Base-by-base conservation (phyloP, 2,888 invertebrate genomes). In the Leptinotarsa rubiginosa region DNA sequence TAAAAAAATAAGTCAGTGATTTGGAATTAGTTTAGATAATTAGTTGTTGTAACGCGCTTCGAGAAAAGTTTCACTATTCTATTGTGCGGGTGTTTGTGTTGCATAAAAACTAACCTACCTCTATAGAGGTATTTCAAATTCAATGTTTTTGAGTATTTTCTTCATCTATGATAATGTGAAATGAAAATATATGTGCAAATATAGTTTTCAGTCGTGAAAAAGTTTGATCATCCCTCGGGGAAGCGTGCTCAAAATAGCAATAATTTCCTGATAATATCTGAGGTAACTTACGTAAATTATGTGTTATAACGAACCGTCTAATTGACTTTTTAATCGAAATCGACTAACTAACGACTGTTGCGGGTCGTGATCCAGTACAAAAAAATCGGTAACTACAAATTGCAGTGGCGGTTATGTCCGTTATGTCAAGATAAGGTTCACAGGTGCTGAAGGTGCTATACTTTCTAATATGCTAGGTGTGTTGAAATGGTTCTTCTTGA, bases 251-350 rank as follows among this genome's bases (percentile, higher is more conserved):
- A 22, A 20, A 13, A 56, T 56, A 20, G 18, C 12, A 20, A 20
- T 56, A 20, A 31, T 62, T 62, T 41, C 25, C 41, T n/a, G 41
- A 41, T 62, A 41, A 62, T 62, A 62, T 62, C 62, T 41, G 2
- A 41, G 10, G 25, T n/a, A 31, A 62, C 31, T 62, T 62, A 62
- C 62, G 62, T 41, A 13, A 62, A 62, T 25, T 41, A 7, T 62
- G 16, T 62, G n/a, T 62, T 62, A 62, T 62, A 62, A 31, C 31
- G n/a, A 62, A 62, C 25, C 31, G 62, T n/a, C 62, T 62, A 62
- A 62, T 62, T 62, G 62, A 62, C 62, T 62, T 41, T 62, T 62
- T 62, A 62, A 62, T 62, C 62, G 62, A 31, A 62, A 62, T 62
- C 62, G n/a, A n/a, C 31, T n/a, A 62, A 41, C 62, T 62, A 62